Base-by-base conservation (phyloP, 1,140 invertebrate genomes). In the Pseudomyrmex cubaensis region DNA sequence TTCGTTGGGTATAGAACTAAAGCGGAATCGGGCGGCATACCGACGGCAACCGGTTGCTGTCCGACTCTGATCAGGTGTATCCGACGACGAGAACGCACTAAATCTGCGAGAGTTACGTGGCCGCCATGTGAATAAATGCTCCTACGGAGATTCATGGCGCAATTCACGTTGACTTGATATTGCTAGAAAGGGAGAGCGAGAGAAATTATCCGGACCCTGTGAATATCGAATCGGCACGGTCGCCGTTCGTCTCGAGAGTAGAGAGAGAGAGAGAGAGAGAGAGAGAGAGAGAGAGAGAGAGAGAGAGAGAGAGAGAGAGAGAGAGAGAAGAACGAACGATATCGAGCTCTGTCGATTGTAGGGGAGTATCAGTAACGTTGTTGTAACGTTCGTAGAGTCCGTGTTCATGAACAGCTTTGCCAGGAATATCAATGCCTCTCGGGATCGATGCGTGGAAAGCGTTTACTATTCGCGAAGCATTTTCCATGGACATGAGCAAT, bases 101-200 rank as follows among this genome's bases (percentile, higher is more conserved):
- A 93, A 93, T 93, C 89, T 91, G 86, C 86, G 87, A 90, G 89
- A 92, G 92, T 91, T 91, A 93, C 91, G 90, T 88, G 85, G 87
- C 85, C 86, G 80, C 86, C 89, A n/a, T 66, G 83, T 89, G 87
- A 91, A 91, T 91, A 91, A 92, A 90, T 87, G 89, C 84, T 90
- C 70, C 83, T 72, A 78, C 69, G 64, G 91, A 93, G 92, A 93
- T 93, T 92, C 92, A 93, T 92, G 91, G 87, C 82, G 91, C 90
- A 92, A 92, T 93, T 91, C 91, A 89, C 85, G 88, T 82, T 85
- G 87, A 91, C 91, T 92, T 91, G 92, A 93, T 93, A 93, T 93
- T 90, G 91, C 91, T 91, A 90, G 88, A 78, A 17, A 52, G 13
- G 2, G 77, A n/a, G 15, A n/a, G 15, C 10, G 73, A 46, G 80